Percentiles rank a stretch among this genome's conserved stretches.
phyloP scores from a whole-genome alignment of 2,888 invertebrate species.

The Sphaerophoria rueppellii region DNA sequence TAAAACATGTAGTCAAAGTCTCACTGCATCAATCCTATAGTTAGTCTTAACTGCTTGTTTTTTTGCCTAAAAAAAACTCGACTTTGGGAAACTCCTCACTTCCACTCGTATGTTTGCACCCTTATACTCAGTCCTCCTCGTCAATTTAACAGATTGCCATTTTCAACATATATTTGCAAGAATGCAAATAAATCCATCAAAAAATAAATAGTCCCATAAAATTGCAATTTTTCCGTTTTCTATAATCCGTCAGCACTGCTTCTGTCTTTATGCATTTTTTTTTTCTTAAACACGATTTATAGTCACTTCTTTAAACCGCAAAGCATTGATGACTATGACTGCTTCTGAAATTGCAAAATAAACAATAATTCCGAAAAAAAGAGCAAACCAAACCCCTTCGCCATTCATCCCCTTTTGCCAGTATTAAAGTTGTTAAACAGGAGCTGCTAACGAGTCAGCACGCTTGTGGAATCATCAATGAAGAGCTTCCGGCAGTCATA shows the following conservation, averaged over 20 bases:
- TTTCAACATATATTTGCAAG: too few species aligned
- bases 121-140: too few species aligned
- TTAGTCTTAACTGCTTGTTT: too few species aligned
- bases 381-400: slow-evolving; percentile 21
- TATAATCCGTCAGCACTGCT: slow-evolving; percentile 1
- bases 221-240: not conserved
- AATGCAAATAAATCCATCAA: not conserved
- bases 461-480: slow-evolving; percentile 69
- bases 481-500: slow-evolving; percentile 65
- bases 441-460: slow-evolving; percentile 66
- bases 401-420: not conserved
- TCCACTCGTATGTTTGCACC: too few species aligned
- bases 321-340: slow-evolving; percentile 3
- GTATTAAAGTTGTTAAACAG: slow-evolving; percentile 38
- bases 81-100: too few species aligned
- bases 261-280: not conserved
- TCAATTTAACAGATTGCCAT: too few species aligned
- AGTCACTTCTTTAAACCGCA: slow-evolving; percentile 33
- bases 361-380: slow-evolving; percentile 15
- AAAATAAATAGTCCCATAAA: not conserved
- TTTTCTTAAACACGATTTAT: slow-evolving; percentile 24
- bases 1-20: too few species aligned
- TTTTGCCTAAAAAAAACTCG: too few species aligned
- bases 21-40: too few species aligned
- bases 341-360: slow-evolving; percentile 27